Percentiles rank a stretch among this genome's conserved stretches.
Conservation (phyloP, 2,113 vertebrate genomes). For the Carlito syrichta region DNA sequence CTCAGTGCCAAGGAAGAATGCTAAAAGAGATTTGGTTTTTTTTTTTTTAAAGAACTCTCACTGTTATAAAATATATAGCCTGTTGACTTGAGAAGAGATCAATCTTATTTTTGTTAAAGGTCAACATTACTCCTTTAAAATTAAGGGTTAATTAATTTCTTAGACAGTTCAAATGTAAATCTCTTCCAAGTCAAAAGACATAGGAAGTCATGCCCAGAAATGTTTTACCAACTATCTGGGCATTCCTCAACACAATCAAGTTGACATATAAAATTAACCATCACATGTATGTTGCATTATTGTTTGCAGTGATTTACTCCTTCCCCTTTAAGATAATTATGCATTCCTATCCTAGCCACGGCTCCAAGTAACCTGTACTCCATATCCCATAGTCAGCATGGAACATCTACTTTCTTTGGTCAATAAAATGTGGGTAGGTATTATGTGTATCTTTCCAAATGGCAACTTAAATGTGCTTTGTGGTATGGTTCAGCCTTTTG, state of each 20-base stretch:
- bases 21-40: neutral
- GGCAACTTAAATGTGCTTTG: neutral
- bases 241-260: neutral
- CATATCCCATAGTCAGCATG: neutral
- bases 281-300: neutral
- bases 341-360: fast-evolving
- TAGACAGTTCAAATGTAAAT: neutral
- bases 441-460: neutral
- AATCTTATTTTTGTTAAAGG: slow-evolving; percentile 20
- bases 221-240: neutral
- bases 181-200: neutral
- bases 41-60: neutral
- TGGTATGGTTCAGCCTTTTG: neutral
- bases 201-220: no score
- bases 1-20: neutral
- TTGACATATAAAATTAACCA: neutral
- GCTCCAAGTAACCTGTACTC: neutral
- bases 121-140: slow-evolving; percentile 1
- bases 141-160: slow-evolving; percentile 44
- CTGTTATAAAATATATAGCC: neutral
- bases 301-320: neutral
- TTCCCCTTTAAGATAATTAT: neutral
- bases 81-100: neutral
- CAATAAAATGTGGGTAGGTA: neutral
- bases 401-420: neutral